Base-by-base conservation (phyloP, 2,888 invertebrate genomes). In the Thalpophila matura region DNA sequence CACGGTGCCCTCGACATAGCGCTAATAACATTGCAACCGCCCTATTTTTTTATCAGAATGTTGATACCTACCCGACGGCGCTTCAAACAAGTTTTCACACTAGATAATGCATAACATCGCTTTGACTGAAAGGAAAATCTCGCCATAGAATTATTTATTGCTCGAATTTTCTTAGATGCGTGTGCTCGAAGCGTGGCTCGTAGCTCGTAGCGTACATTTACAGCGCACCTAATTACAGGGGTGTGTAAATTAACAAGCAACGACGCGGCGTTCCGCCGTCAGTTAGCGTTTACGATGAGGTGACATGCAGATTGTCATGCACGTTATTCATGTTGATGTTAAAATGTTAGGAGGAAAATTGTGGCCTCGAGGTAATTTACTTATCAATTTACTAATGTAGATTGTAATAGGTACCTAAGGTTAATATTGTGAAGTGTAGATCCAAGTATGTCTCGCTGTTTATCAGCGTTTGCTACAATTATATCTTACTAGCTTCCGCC, bases 221-320 rank as follows among this genome's bases (percentile, higher is more conserved):
- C 46, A 16, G 12, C 31, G 45, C n/a, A n/a, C n/a, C n/a, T 71
- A 47, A 68, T 63, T 51, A 51, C 40, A 71, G 43, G 35, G 64
- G 35, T 27, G 46, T 56, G 56, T 46, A 56, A 68, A 63, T 55
- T 60, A 60, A 38, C 35, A 24, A 31, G 14, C n/a, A n/a, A n/a
- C 33, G 14, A 59, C 33, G 50, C 60, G 46, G 20, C 37, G 37
- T 42, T 38, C 42, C 70, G 27, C 45, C 7, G 45, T 29, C 45
- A 33, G 16, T 50, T 60, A 45, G 29, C 16, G 40, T 65, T 50
- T 27, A 61, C 24, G 37, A 31, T n/a, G 31, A 40, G 27, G 27
- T 67, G 58, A 47, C 18, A 67, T 14, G 58, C 4, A 26, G 40
- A 63, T 29, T 42, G 68, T 47, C 27, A 58, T 14, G 6, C 18